Evolutionary conservation across 2,113 vertebrate genomes (phyloP), one percentile per base, ranked within the genome.

Genomic region (Pampusana beccarii): DNA sequence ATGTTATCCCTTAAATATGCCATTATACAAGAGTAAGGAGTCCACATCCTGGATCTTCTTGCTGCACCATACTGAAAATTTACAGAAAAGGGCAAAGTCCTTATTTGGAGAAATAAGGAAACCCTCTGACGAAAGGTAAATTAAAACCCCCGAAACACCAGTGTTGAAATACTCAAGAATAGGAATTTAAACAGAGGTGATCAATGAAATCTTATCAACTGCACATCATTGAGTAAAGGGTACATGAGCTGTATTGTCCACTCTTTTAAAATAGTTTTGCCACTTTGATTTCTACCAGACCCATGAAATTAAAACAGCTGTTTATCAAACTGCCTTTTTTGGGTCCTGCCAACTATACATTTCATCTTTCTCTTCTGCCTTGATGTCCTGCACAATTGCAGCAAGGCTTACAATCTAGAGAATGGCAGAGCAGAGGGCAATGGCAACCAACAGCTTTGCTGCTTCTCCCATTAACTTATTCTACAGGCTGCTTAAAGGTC

Each of bases 351-450:
- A 60, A 13, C 20, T 57, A 31, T 10, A 64, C 8, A 65, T 38
- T 54, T 69, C 23, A n/a, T 48, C n/a, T 36, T 64, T 60, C 34
- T 71, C 44, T 82, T 79, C 38, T 57, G 40, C 36, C 36, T 66
- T 65, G 44, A 31, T 88, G 29, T 34, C 23, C 48, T 88, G 48
- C 66, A n/a, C 46, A 87, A 26, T 2, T 29, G 11, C 10, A 89
- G 29, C 28, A 81, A 44, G 6, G 38, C 19, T n/a, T 38, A 54
- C 3, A 26, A 38, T 42, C 28, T 16, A 54, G 28, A 38, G 24
- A 62, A 61, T 0, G 0, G 26, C 14, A 29, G 19, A 80, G 69
- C 0, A 2, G 19, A 67, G n/a, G 24, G 48, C 21, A 74, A 71
- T 18, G 18, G 36, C 56, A 74, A 71, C n/a, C 24, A 74, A 36